These are phyloP conservation scores for Drosophila borborema DNA, from an alignment of 2,888 invertebrate species.

Conservation along the genomic window DNA sequence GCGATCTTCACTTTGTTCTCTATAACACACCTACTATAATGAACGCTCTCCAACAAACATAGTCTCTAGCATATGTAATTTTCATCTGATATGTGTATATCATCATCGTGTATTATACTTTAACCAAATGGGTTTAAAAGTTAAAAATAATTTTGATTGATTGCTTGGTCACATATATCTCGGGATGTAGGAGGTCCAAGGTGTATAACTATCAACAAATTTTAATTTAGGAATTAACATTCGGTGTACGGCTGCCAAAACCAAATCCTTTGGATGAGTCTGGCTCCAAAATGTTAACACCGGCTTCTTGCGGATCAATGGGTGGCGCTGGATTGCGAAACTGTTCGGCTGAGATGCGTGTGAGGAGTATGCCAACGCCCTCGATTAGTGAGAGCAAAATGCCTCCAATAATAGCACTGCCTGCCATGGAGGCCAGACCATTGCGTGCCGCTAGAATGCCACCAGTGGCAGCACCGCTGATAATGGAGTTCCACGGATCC, in stretches of 20 bases:
- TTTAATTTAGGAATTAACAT: conserved; percentile 53
- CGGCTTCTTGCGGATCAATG: conserved; percentile 17
- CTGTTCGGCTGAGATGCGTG: conserved; percentile 65
- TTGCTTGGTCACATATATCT: not conserved
- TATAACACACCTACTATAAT: not conserved
- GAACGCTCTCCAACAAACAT: not conserved
- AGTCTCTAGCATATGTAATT: not conserved
- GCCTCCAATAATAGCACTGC: conserved; percentile 67
- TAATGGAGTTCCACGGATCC: conserved; percentile 74
- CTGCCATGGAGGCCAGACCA: conserved; percentile 65
- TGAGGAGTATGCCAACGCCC: conserved; percentile 63
- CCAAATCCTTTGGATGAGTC: conserved; percentile 28
- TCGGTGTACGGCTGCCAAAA: conserved; percentile 42
- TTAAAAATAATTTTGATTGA: conserved; percentile 5
- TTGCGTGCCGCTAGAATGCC: conserved; percentile 66
- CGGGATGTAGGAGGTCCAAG: not conserved
- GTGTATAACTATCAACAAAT: conserved; percentile 14
- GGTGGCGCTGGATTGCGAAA: conserved; percentile 50
- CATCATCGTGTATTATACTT: not conserved
- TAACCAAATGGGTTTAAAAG: not conserved
- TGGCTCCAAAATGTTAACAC: conserved; percentile 29
- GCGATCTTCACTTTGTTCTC: not conserved
- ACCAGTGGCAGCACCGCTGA: conserved; percentile 69
- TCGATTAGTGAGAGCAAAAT: conserved; percentile 62
- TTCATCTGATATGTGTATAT: not conserved